Conservation (phyloP, 2,888 invertebrate species). For the Sabatieria punctata region DNA sequence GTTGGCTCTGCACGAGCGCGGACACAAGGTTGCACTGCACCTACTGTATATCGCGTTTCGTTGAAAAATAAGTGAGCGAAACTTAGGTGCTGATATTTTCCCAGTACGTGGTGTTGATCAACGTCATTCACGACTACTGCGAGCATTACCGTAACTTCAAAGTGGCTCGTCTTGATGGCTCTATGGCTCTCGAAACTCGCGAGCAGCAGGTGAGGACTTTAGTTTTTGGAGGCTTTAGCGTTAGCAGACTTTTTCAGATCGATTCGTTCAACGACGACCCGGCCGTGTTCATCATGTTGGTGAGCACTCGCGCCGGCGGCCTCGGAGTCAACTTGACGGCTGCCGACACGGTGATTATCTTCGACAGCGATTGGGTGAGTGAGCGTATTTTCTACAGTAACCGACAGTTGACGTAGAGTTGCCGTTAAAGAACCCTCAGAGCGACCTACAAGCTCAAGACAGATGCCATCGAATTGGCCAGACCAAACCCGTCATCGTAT, state of each 20-base stretch:
- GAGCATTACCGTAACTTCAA: slow-evolving; percentile 25
- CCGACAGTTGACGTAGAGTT: neutral
- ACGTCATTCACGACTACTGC: slow-evolving; percentile 49
- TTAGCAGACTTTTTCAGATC: slow-evolving; percentile 23
- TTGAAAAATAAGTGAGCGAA: neutral
- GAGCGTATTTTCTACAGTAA: neutral
- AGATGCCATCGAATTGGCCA: slow-evolving; percentile 57
- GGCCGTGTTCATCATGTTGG: slow-evolving; percentile 40
- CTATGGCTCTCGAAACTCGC: slow-evolving; percentile 35
- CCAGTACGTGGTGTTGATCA: slow-evolving; percentile 45
- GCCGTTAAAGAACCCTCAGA: slow-evolving; percentile 46
- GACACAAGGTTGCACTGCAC: slow-evolving; percentile 31
- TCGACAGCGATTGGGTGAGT: slow-evolving; percentile 29
- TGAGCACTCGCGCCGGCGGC: slow-evolving; percentile 53
- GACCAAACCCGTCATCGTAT: slow-evolving; percentile 49
- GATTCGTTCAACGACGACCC: slow-evolving; percentile 26
- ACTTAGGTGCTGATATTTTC: slow-evolving; percentile 49
- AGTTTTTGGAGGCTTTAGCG: neutral
- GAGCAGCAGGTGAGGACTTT: slow-evolving; percentile 22
- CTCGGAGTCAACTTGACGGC: slow-evolving; percentile 49
- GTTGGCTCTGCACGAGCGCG: slow-evolving; percentile 37
- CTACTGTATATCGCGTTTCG: slow-evolving; percentile 6
- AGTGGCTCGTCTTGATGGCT: slow-evolving; percentile 46
- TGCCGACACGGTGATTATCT: slow-evolving; percentile 53
- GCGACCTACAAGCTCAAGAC: slow-evolving; percentile 53